A percentile compares a stretch with the other conserved stretches of the same genome.
These are phyloP conservation scores for Dasyurus viverrinus DNA, from an alignment of 2,113 vertebrate genomes.

Conservation along the genomic window DNA sequence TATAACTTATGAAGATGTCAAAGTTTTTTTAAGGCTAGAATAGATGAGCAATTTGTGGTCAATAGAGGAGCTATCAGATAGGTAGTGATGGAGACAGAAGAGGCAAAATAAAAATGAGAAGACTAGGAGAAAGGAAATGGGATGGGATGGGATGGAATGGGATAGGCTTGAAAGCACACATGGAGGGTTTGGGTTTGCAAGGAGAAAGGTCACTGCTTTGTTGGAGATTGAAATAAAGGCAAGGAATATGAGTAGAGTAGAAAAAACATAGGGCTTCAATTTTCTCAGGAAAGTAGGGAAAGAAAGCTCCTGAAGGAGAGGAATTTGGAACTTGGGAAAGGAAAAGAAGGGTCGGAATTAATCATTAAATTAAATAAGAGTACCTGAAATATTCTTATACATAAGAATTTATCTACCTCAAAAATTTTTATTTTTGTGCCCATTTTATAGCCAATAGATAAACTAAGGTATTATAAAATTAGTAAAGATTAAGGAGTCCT, in stretches of 20 bases:
- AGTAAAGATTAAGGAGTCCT: background rate
- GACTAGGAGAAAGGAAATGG: too few species aligned
- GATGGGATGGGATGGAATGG: too few species aligned
- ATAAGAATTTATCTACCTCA: background rate
- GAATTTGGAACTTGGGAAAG: too few species aligned
- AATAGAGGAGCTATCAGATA: background rate
- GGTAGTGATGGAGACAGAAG: background rate
- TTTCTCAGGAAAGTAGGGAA: background rate
- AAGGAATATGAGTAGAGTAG: background rate
- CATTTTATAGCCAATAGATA: conserved; percentile 35
- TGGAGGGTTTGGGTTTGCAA: background rate
- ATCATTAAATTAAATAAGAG: background rate
- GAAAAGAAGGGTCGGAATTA: too few species aligned
- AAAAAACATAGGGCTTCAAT: background rate
- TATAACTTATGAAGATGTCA: background rate
- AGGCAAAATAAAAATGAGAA: background rate
- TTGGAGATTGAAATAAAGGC: background rate
- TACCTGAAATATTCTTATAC: conserved; percentile 1
- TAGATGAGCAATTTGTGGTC: too few species aligned
- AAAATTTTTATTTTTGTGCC: too few species aligned
- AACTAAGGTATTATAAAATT: background rate
- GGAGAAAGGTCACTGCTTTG: too few species aligned
- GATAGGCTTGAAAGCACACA: too few species aligned
- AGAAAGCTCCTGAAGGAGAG: background rate
- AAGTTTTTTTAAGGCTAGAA: background rate